These are phyloP conservation scores for Ceratosolen solmsi DNA, from an alignment of 1,140 invertebrate genomes.

Conservation along the genomic window DNA sequence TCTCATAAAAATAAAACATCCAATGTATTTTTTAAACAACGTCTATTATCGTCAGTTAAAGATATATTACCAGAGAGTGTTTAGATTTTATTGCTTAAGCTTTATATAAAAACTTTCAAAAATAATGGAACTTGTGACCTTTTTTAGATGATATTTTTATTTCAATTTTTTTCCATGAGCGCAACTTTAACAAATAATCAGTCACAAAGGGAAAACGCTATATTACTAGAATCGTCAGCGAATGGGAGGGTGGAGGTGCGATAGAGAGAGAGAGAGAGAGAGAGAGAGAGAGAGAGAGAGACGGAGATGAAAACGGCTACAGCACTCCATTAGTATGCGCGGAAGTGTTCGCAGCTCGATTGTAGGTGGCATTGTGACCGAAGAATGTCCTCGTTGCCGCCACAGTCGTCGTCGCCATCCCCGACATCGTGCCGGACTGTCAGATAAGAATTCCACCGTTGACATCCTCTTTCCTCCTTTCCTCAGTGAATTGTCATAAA, in stretches of 20 bases:
- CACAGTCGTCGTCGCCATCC: neutral
- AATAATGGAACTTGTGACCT: too few species aligned
- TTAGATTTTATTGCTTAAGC: too few species aligned
- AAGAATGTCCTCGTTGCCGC: constrained; percentile 55
- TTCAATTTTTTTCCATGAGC: neutral
- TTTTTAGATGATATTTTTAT: neutral
- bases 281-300: neutral
- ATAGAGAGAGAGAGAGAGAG: constrained; percentile 17
- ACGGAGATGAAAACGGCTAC: constrained; percentile 59
- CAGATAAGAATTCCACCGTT: constrained; percentile 41
- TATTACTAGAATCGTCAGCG: too few species aligned
- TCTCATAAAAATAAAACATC: too few species aligned
- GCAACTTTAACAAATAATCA: neutral
- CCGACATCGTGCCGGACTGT: constrained; percentile 58
- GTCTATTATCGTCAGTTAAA: too few species aligned
- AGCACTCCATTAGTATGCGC: constrained; percentile 62
- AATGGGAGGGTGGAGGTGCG: neutral
- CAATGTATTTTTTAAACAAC: too few species aligned
- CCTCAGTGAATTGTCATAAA: constrained; percentile 20
- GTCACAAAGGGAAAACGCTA: neutral
- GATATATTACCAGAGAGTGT: too few species aligned
- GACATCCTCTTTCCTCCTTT: neutral
- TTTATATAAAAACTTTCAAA: too few species aligned
- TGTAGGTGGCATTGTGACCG: constrained; percentile 62
- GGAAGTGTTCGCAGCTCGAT: constrained; percentile 61